phyloP scores from a whole-genome alignment of 1,140 invertebrate species.

The Drosophila truncata region DNA sequence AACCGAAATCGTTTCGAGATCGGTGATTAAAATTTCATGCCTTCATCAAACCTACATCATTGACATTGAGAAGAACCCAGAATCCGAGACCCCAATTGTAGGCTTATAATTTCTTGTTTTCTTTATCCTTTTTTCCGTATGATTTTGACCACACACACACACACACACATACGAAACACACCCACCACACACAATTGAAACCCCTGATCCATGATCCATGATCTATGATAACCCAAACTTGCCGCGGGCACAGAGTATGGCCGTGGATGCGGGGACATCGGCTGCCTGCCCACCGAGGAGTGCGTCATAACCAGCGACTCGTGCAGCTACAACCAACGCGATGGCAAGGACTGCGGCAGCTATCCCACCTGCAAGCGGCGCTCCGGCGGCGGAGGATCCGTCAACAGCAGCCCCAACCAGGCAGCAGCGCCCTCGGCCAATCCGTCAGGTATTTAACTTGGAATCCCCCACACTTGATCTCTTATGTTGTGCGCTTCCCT shows the following conservation, averaged over 20 bases:
- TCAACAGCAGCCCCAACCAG: slow-evolving; percentile 46
- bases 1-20: slow-evolving; percentile 8
- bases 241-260: slow-evolving; percentile 88
- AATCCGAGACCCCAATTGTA: slow-evolving; percentile 18
- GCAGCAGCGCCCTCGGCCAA: slow-evolving; percentile 72
- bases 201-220: background rate
- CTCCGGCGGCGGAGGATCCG: slow-evolving; percentile 82
- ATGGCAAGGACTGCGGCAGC: slow-evolving; percentile 88
- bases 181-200: slow-evolving; percentile 6
- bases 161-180: slow-evolving; percentile 4
- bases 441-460: slow-evolving; percentile 84
- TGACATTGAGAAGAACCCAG: slow-evolving; percentile 23
- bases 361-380: slow-evolving; percentile 89
- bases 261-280: slow-evolving; percentile 90
- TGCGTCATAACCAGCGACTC: slow-evolving; percentile 91
- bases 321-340: slow-evolving; percentile 86
- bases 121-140: slow-evolving; percentile 29
- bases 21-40: slow-evolving; percentile 40
- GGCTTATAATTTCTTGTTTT: slow-evolving; percentile 28
- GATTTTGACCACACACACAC: slow-evolving; percentile 24
- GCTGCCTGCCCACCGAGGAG: slow-evolving; percentile 89
- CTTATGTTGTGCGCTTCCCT: slow-evolving; percentile 30
- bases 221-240: slow-evolving; percentile 12
- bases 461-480: slow-evolving; percentile 46
- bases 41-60: slow-evolving; percentile 54